Evolutionary conservation across 2,888 invertebrate species (phyloP).

Genomic region (Furcula furcula): DNA sequence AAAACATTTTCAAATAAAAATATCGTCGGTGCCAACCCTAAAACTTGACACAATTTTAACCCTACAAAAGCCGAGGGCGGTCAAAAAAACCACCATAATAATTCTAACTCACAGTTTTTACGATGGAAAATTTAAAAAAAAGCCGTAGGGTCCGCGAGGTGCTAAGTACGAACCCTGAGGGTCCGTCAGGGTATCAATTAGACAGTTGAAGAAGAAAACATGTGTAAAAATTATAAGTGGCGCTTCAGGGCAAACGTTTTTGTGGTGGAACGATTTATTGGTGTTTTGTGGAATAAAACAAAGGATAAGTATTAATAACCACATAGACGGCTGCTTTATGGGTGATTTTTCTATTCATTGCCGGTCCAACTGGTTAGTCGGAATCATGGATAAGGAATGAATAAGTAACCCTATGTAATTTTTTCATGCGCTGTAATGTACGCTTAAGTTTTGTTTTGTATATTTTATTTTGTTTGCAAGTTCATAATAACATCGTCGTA

Average conservation of each 20-base stretch:
- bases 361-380: no score
- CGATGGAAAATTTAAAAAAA: conserved; percentile 18
- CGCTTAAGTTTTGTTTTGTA: no score
- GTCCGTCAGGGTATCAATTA: conserved; percentile 55
- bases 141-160: conserved; percentile 46
- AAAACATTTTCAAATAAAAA: no score
- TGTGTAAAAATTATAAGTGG: conserved; percentile 66
- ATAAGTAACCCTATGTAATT: no score
- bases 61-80: conserved; percentile 34
- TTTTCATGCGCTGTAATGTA: no score
- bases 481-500: no score
- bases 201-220: conserved; percentile 48
- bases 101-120: conserved; percentile 30
- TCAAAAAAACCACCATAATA: conserved; percentile 40
- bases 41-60: conserved; percentile 30
- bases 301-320: not conserved
- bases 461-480: no score
- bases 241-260: conserved; percentile 49
- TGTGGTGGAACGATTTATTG: conserved; percentile 41
- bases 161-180: conserved; percentile 57
- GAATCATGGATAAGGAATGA: no score
- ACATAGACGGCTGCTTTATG: no score
- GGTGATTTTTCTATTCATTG: no score
- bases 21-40: conserved; percentile 51
- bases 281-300: conserved; percentile 7